phyloP scores from a whole-genome alignment of 2,888 invertebrate species.

The Xanthorhoe designata region DNA sequence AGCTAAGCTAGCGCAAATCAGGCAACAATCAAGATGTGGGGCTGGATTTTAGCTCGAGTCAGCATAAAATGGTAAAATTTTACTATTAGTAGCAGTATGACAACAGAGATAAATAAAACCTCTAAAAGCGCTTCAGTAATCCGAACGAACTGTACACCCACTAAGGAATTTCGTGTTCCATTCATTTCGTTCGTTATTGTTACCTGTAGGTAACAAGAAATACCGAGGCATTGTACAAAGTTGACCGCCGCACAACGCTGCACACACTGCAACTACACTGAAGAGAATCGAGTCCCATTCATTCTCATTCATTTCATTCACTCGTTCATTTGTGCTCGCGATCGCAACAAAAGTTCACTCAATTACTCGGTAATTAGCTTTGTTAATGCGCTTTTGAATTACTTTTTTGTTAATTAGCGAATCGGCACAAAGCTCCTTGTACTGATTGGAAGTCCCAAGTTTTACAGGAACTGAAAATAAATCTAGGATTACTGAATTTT shows the following conservation, averaged over 20 bases:
- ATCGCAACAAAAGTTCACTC: slow-evolving; percentile 27
- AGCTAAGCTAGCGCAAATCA: too few species aligned
- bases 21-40: too few species aligned
- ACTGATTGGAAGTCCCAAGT: not conserved
- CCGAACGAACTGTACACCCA: not conserved
- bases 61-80: too few species aligned
- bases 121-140: not conserved
- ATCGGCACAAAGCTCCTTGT: slow-evolving; percentile 8
- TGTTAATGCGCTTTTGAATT: slow-evolving; percentile 28
- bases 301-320: slow-evolving; percentile 34
- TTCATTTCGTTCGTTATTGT: slow-evolving; percentile 13
- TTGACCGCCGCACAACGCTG: not conserved
- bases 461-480: not conserved
- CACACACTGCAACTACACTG: slow-evolving; percentile 7
- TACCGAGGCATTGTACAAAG: not conserved
- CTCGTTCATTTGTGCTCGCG: slow-evolving; percentile 26
- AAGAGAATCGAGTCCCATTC: slow-evolving; percentile 20
- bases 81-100: too few species aligned
- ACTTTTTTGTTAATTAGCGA: slow-evolving; percentile 19
- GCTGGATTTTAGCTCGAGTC: too few species aligned
- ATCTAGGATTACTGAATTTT: not conserved
- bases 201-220: not conserved
- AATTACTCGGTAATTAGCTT: slow-evolving; percentile 28
- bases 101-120: too few species aligned
- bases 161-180: slow-evolving; percentile 3